A percentile compares a stretch with the other conserved stretches of the same genome.
Conservation (phyloP, 2,888 invertebrate genomes). For the Machimus rusticus region DNA sequence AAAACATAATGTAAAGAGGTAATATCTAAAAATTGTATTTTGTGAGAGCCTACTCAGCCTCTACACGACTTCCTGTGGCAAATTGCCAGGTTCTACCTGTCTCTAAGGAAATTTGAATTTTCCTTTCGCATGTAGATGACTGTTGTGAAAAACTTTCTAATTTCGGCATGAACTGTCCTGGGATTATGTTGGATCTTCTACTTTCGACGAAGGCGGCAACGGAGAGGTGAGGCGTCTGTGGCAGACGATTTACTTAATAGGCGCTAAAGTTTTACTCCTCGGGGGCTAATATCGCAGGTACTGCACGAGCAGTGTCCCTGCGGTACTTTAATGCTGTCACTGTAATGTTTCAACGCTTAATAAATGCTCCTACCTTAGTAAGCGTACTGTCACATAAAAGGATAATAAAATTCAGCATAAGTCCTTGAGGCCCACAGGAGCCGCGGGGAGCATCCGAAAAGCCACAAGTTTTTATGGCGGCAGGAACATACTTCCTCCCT, state of each 20-base stretch:
- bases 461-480: constrained; percentile 13
- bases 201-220: not conserved
- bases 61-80: not conserved
- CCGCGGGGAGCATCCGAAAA: not conserved
- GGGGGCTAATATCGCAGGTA: not conserved
- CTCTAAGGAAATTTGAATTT: not conserved
- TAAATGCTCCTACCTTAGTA: constrained; percentile 9
- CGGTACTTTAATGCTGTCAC: not conserved
- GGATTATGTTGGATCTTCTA: constrained; percentile 1
- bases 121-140: not conserved
- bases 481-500: not conserved
- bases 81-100: not conserved
- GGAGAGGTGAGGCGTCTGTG: not conserved
- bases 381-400: constrained; percentile 17
- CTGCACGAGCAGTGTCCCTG: not conserved
- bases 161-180: not conserved
- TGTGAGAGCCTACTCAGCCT: not conserved
- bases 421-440: not conserved
- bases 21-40: not conserved
- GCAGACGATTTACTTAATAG: constrained; percentile 18
- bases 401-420: constrained; percentile 25
- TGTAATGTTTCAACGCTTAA: constrained; percentile 22
- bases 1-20: not conserved
- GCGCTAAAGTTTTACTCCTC: constrained; percentile 17
- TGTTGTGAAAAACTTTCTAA: constrained; percentile 1